Evolutionary conservation across 2,888 invertebrate genomes (phyloP).

Genomic region (Branchellion lobata): DNA sequence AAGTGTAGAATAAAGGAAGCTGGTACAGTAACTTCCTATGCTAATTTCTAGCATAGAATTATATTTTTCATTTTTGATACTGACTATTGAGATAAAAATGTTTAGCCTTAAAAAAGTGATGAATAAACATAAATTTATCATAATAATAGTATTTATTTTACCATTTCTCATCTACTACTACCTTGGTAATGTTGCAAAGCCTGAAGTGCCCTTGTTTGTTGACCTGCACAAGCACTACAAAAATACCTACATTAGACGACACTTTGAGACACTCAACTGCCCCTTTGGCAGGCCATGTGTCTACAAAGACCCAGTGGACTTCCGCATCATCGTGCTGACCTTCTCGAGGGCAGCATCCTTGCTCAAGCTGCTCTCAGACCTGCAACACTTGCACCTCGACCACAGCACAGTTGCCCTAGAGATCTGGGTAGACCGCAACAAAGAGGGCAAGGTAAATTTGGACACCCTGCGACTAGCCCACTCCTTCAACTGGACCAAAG

Average conservation of each 20-base stretch:
- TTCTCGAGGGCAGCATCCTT: constrained; percentile 46
- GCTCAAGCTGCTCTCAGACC: constrained; percentile 31
- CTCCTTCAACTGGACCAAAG: constrained; percentile 42
- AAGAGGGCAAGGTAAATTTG: constrained; percentile 32
- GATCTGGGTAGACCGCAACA: constrained; percentile 48
- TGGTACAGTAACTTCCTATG: too few species aligned
- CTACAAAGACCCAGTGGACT: constrained; percentile 45
- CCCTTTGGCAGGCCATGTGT: constrained; percentile 36
- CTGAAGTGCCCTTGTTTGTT: neutral
- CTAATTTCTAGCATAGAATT: too few species aligned
- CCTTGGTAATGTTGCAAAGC: neutral
- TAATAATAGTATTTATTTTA: neutral
- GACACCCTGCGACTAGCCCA: constrained; percentile 34
- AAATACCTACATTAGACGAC: neutral
- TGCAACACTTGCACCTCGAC: constrained; percentile 37
- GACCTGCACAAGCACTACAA: neutral
- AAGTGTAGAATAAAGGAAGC: too few species aligned
- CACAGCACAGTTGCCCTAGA: constrained; percentile 45
- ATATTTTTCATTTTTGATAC: too few species aligned
- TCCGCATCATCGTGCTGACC: constrained; percentile 48
- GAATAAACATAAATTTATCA: too few species aligned
- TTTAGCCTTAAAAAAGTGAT: too few species aligned
- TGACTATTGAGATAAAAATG: too few species aligned
- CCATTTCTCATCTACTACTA: neutral
- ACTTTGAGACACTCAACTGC: neutral